Percentiles rank a stretch among this genome's conserved stretches.
These are phyloP conservation scores for Trachymyrmex cornetzi DNA, from an alignment of 1,140 invertebrate genomes.

Conservation along the genomic window DNA sequence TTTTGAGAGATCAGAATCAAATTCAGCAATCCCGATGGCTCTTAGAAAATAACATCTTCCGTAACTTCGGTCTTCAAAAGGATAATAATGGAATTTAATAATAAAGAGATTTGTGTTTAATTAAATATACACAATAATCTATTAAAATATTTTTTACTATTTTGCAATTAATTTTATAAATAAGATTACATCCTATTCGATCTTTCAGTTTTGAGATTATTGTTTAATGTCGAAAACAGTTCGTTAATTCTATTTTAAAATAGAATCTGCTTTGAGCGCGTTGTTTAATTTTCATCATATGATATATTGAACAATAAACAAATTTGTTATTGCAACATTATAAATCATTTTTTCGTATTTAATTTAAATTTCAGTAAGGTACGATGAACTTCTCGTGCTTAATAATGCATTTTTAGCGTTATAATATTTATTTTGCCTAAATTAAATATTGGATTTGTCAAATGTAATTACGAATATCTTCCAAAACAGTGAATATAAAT, in stretches of 20 bases:
- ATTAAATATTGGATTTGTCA: neutral
- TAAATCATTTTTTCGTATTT: neutral
- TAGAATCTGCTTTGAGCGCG: neutral
- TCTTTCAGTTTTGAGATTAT: neutral
- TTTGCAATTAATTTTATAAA: neutral
- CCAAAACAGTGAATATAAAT: neutral
- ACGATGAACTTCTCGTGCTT: neutral
- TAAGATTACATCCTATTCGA: neutral
- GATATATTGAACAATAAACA: neutral
- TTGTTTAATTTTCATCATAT: neutral
- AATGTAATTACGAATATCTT: neutral
- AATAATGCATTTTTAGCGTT: neutral
- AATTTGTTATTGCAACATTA: neutral
- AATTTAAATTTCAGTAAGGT: neutral
- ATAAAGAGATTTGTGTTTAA: neutral
- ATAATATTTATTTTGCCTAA: neutral
- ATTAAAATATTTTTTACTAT: constrained; percentile 9
- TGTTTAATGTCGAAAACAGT: neutral
- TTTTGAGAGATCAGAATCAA: too few relatives aligned
- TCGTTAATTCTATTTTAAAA: neutral
- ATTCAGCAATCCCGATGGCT: too few relatives aligned
- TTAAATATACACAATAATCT: neutral
- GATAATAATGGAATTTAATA: too few relatives aligned
- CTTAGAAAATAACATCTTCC: too few relatives aligned
- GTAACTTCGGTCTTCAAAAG: too few relatives aligned